phyloP scores from a whole-genome alignment of 2,113 vertebrate genomes.

The Thomomys bottae region DNA sequence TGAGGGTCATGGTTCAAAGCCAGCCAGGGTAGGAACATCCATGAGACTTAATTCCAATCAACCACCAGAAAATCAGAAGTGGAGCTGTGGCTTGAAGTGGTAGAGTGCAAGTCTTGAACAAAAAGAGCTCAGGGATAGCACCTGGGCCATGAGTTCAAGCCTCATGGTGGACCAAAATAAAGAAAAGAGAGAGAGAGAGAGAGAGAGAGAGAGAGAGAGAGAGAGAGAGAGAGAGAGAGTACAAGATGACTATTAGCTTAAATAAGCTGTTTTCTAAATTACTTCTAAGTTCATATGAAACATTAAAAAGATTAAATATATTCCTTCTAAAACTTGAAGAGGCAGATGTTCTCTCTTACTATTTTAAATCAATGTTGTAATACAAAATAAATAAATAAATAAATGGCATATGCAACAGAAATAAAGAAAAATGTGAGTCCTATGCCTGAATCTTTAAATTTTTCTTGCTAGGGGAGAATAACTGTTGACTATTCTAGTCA shows the following conservation, averaged over 20 bases:
- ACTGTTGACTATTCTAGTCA: background rate
- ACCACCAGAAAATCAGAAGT: too few relatives aligned
- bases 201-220: too few relatives aligned
- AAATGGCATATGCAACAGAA: background rate
- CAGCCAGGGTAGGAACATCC: too few relatives aligned
- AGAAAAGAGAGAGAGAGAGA: too few relatives aligned
- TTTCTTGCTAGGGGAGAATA: background rate
- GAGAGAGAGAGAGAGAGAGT: too few relatives aligned
- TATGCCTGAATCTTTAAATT: background rate
- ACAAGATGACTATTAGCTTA: background rate
- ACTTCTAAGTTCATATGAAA: background rate
- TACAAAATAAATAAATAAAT: background rate
- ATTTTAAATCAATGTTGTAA: background rate
- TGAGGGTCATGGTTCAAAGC: too few relatives aligned
- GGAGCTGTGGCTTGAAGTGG: too few relatives aligned
- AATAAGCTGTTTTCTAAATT: conserved; percentile 25
- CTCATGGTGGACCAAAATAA: too few relatives aligned
- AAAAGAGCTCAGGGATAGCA: too few relatives aligned
- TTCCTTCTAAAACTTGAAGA: conserved; percentile 12
- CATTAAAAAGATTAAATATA: background rate
- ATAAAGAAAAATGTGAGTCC: background rate
- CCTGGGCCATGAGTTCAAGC: too few relatives aligned
- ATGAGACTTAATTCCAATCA: too few relatives aligned
- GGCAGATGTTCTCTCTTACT: background rate
- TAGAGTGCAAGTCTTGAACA: too few relatives aligned